Conservation (phyloP, 2,797 vertebrate genomes). For the Eulemur albifrons region DNA sequence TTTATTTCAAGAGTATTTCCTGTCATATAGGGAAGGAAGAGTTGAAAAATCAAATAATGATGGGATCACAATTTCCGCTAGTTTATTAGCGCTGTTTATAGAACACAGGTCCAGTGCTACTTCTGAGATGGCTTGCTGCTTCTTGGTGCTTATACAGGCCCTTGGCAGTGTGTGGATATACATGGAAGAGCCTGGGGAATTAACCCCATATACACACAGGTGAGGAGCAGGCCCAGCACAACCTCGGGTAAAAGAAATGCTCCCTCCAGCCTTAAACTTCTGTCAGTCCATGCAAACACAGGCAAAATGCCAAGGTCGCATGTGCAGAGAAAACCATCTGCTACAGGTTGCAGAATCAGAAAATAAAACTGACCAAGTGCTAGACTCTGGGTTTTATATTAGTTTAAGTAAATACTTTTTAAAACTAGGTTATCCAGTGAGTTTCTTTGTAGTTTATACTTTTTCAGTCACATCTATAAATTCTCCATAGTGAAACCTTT, state of each 20-base stretch:
- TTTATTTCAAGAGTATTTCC: conserved; percentile 41
- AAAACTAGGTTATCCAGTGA: not conserved
- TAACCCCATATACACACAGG: not conserved
- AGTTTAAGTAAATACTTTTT: conserved; percentile 15
- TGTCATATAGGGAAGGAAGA: not conserved
- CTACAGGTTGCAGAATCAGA: conserved; percentile 50
- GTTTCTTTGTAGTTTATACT: not conserved
- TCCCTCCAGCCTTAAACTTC: not conserved
- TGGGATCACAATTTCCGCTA: not conserved
- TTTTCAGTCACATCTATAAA: conserved; percentile 20
- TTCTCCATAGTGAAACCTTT: conserved; percentile 26
- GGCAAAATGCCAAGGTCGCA: conserved; percentile 38
- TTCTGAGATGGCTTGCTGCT: not conserved
- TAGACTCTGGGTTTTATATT: conserved; percentile 22
- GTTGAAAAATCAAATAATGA: not conserved
- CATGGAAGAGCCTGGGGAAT: not conserved
- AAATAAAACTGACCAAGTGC: conserved; percentile 28
- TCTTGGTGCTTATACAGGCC: not conserved
- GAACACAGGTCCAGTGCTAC: not conserved
- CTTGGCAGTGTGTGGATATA: not conserved
- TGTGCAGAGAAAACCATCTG: not conserved
- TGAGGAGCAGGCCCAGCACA: not conserved
- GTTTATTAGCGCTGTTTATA: conserved; percentile 6
- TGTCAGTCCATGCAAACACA: conserved; percentile 30
- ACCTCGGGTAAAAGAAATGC: not conserved